Conservation (phyloP, 2,888 invertebrate genomes). For the Beris morrisii region DNA sequence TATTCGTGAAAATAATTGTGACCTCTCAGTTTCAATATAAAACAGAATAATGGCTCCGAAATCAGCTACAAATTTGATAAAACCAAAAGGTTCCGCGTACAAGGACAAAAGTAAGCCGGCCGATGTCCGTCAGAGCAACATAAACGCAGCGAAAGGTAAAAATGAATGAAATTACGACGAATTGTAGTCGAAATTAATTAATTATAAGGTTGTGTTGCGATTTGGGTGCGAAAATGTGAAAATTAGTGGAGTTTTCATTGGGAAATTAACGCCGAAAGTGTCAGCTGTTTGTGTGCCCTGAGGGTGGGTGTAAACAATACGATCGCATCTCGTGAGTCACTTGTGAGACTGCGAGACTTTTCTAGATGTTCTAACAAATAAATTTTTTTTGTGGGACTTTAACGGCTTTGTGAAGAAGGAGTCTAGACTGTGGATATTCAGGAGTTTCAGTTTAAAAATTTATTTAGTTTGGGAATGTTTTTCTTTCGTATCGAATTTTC, state of each 20-base stretch:
- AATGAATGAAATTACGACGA: not conserved
- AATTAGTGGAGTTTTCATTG: constrained; percentile 10
- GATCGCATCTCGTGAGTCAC: too few relatives aligned
- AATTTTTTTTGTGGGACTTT: constrained; percentile 3
- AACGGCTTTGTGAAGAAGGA: too few relatives aligned
- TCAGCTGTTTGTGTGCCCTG: constrained; percentile 18
- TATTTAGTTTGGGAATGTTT: not conserved
- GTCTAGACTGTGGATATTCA: too few relatives aligned
- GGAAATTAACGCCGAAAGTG: constrained; percentile 3
- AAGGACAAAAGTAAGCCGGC: constrained; percentile 93
- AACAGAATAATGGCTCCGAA: constrained; percentile 52
- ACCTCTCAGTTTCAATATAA: constrained; percentile 16
- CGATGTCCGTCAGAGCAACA: constrained; percentile 93
- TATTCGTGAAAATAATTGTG: constrained; percentile 1
- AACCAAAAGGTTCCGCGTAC: constrained; percentile 63
- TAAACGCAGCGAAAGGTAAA: constrained; percentile 95
- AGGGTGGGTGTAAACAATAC: constrained; percentile 39
- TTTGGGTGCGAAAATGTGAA: not conserved
- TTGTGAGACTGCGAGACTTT: not conserved
- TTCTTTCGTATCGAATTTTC: too few relatives aligned
- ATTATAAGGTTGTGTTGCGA: not conserved
- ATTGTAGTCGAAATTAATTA: not conserved
- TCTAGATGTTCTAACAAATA: not conserved
- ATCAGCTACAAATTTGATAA: constrained; percentile 45
- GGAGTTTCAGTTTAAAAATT: too few relatives aligned